A percentile compares a stretch with the other conserved stretches of the same genome.
These are phyloP conservation scores for Euschistus heros DNA, from an alignment of 1,140 invertebrate species.

Conservation along the genomic window DNA sequence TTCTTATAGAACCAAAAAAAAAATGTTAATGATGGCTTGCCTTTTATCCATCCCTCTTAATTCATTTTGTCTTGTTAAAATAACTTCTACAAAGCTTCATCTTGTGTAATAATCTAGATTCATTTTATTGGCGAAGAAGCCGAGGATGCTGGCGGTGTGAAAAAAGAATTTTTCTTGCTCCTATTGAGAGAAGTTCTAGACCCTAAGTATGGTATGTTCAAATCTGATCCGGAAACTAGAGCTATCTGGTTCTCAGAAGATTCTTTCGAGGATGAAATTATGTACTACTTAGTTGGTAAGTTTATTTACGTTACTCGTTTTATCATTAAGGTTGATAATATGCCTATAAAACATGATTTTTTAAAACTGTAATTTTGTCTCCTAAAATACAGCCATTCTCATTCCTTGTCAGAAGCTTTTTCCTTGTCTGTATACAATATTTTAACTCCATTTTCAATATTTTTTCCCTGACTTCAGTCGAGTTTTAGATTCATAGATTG, in stretches of 20 bases:
- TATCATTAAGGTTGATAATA: too few species aligned
- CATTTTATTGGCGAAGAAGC: conserved; percentile 77
- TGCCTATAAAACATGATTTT: too few species aligned
- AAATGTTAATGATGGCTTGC: background rate
- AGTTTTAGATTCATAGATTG: too few species aligned
- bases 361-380: too few species aligned
- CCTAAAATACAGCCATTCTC: too few species aligned
- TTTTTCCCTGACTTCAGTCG: too few species aligned
- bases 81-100: too few species aligned
- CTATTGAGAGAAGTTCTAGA: conserved; percentile 84
- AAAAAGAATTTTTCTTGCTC: conserved; percentile 93
- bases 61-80: too few species aligned
- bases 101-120: background rate
- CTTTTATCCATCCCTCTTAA: background rate
- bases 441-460: too few species aligned
- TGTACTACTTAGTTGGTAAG: conserved; percentile 77
- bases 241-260: conserved; percentile 87
- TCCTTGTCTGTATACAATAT: too few species aligned
- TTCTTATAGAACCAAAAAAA: background rate
- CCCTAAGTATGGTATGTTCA: conserved; percentile 97
- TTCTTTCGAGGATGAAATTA: conserved; percentile 68
- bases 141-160: conserved; percentile 91
- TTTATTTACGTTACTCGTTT: too few species aligned
- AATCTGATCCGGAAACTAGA: conserved; percentile 77
- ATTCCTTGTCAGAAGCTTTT: too few species aligned